These are phyloP conservation scores for Alitta virens DNA, from an alignment of 2,888 invertebrate species.

Conservation along the genomic window DNA sequence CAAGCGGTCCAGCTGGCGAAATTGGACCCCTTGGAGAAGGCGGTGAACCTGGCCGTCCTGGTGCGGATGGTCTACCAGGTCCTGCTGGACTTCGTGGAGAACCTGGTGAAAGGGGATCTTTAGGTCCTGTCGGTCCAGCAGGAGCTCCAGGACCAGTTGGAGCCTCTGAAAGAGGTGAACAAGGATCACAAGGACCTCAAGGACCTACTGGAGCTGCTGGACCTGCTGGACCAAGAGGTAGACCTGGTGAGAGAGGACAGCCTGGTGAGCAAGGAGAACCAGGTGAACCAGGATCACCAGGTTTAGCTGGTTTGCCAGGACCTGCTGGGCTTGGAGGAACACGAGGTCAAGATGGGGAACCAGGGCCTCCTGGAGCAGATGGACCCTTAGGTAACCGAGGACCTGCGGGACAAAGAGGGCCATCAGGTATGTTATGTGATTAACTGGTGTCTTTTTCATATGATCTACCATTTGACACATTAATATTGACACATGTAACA, in stretches of 20 bases:
- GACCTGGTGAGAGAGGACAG: constrained; percentile 8
- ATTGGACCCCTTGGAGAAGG: constrained; percentile 16
- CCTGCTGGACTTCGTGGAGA: constrained; percentile 13
- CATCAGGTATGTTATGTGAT: background rate
- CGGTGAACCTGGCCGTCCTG: constrained; percentile 6
- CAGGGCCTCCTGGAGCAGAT: constrained; percentile 19
- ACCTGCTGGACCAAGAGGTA: constrained; percentile 7
- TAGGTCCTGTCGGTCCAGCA: constrained; percentile 6
- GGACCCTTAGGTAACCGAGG: constrained; percentile 14
- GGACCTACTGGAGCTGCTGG: constrained; percentile 14
- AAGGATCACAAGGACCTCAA: constrained; percentile 15
- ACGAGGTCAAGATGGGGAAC: background rate
- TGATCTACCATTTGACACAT: background rate
- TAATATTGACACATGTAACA: background rate
- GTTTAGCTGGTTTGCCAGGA: constrained; percentile 13
- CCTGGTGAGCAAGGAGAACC: constrained; percentile 1
- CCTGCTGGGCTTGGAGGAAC: constrained; percentile 19
- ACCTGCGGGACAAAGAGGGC: constrained; percentile 18
- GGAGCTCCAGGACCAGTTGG: constrained; percentile 11
- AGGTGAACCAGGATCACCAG: constrained; percentile 11
- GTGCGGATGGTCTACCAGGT: constrained; percentile 17
- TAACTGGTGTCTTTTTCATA: background rate
- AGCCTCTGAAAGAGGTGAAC: constrained; percentile 13
- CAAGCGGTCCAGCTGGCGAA: constrained; percentile 22
- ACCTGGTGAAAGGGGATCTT: constrained; percentile 11